These are phyloP conservation scores for Cheilosia urbana DNA, from an alignment of 2,888 invertebrate genomes.

Conservation along the genomic window DNA sequence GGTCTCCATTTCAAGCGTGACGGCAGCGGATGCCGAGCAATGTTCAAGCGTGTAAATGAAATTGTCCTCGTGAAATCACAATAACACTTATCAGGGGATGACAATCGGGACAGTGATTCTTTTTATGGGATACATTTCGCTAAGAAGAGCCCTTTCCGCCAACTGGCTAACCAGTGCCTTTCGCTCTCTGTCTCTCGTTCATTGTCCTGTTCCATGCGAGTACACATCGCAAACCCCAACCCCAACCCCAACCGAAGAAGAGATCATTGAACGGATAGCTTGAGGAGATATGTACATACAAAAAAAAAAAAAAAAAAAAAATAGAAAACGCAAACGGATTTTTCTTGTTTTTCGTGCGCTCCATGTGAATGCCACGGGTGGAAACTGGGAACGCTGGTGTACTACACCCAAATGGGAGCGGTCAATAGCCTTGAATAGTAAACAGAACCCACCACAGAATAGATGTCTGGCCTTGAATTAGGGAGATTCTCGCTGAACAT, in stretches of 20 bases:
- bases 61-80: constrained; percentile 69
- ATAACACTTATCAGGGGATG: constrained; percentile 69
- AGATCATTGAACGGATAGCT: constrained; percentile 67
- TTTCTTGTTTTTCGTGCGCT: constrained; percentile 7
- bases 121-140: constrained; percentile 54
- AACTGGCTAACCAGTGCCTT: constrained; percentile 46
- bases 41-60: constrained; percentile 70
- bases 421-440: constrained; percentile 72
- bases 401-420: constrained; percentile 19
- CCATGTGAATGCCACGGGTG: constrained; percentile 25
- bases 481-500: constrained; percentile 25
- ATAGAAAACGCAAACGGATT: constrained; percentile 37
- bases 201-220: background rate
- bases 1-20: constrained; percentile 27
- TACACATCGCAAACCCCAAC: background rate
- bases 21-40: constrained; percentile 44
- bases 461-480: constrained; percentile 73
- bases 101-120: constrained; percentile 64
- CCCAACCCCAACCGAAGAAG: constrained; percentile 16
- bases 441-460: constrained; percentile 53
- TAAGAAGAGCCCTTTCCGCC: constrained; percentile 37
- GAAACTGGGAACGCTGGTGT: constrained; percentile 7
- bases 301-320: constrained; percentile 7
- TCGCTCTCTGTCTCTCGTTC: constrained; percentile 5
- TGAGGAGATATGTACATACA: constrained; percentile 17